Percentiles rank a stretch among this genome's conserved stretches.
Evolutionary conservation across 2,888 invertebrate genomes (phyloP).

Genomic region (Eilema griseolum): DNA sequence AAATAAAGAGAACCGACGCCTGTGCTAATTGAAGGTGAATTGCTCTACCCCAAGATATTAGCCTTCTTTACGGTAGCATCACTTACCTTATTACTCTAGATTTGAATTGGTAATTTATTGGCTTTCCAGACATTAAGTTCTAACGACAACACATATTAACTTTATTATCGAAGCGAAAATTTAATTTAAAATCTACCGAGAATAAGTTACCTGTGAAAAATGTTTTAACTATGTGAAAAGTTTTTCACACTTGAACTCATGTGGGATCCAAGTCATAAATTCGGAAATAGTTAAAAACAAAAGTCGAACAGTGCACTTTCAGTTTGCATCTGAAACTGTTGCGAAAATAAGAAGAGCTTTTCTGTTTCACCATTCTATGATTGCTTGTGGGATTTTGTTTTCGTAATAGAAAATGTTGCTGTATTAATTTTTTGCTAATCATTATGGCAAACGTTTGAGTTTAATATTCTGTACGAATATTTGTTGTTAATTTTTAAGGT

Average conservation of each 20-base stretch:
- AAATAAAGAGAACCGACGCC: slow-evolving; percentile 70
- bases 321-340: slow-evolving; percentile 53
- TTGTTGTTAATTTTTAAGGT: neutral
- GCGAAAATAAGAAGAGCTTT: slow-evolving; percentile 42
- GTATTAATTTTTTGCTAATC: slow-evolving; percentile 19
- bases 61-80: slow-evolving; percentile 53
- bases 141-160: slow-evolving; percentile 30
- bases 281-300: slow-evolving; percentile 65
- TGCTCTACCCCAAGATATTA: slow-evolving; percentile 59
- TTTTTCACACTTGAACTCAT: slow-evolving; percentile 65
- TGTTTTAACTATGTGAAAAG: slow-evolving; percentile 67
- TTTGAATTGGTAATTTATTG: slow-evolving; percentile 64
- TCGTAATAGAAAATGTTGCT: slow-evolving; percentile 40
- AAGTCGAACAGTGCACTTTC: slow-evolving; percentile 59
- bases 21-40: slow-evolving; percentile 73
- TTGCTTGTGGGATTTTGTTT: slow-evolving; percentile 46
- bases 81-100: slow-evolving; percentile 59
- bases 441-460: neutral
- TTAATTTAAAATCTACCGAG: slow-evolving; percentile 39
- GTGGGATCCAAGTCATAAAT: slow-evolving; percentile 69
- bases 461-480: neutral
- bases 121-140: slow-evolving; percentile 45
- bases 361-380: slow-evolving; percentile 47
- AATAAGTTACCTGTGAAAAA: slow-evolving; percentile 58
- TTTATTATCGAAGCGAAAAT: slow-evolving; percentile 35